These are phyloP conservation scores for Lepidurus arcticus DNA, from an alignment of 1,140 invertebrate genomes.

Conservation along the genomic window DNA sequence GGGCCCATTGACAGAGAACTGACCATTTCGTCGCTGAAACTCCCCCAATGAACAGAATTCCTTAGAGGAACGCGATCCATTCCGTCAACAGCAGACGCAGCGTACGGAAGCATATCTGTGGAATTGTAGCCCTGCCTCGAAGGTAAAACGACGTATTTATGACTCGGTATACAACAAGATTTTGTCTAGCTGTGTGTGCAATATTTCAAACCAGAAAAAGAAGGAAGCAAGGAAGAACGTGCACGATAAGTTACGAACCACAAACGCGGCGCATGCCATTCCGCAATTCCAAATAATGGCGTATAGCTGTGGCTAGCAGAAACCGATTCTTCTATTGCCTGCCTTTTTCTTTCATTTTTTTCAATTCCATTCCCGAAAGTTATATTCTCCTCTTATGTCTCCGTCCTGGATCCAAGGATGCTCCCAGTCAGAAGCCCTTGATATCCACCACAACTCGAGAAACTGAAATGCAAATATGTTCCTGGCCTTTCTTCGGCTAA, in stretches of 20 bases:
- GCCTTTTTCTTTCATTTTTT: background rate
- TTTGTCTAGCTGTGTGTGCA: background rate
- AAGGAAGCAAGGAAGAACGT: background rate
- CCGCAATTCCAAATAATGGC: background rate
- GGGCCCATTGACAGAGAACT: background rate
- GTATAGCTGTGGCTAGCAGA: background rate
- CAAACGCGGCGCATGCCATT: background rate
- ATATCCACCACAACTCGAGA: background rate
- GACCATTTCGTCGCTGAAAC: background rate
- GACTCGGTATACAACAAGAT: background rate
- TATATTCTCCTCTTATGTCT: background rate
- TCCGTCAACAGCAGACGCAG: background rate
- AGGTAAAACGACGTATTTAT: conserved; percentile 4
- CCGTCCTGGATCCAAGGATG: background rate
- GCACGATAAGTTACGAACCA: background rate
- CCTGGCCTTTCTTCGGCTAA: too few relatives aligned
- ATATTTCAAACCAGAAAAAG: background rate
- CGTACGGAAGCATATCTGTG: background rate
- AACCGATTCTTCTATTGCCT: background rate
- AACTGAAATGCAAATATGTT: background rate
- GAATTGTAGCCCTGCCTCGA: background rate
- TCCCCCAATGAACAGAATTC: background rate
- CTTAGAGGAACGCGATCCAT: background rate
- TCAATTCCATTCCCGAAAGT: background rate
- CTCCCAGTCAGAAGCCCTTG: background rate